phyloP scores from a whole-genome alignment of 2,888 invertebrate species.

The Callimorpha dominula region DNA sequence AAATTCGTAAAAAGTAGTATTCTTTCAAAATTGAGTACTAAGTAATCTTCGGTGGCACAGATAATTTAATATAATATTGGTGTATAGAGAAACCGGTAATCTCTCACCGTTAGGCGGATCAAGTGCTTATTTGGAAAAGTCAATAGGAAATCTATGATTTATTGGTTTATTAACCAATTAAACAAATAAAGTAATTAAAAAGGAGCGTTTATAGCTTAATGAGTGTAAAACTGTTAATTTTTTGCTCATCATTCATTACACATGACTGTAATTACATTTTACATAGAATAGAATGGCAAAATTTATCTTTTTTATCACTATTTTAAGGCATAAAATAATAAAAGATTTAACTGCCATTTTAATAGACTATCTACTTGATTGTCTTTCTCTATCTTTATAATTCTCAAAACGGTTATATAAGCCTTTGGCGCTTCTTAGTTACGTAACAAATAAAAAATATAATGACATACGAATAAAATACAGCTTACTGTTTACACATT shows the following conservation, averaged over 20 bases:
- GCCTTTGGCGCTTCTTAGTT: constrained; percentile 39
- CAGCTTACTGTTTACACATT: constrained; percentile 66
- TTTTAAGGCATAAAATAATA: background rate
- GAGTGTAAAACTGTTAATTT: too few species aligned
- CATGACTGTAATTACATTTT: too few species aligned
- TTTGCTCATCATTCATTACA: too few species aligned
- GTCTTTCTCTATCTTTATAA: background rate
- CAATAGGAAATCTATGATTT: too few species aligned
- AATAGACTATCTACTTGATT: background rate
- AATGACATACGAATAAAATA: constrained; percentile 65
- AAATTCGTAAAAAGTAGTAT: background rate
- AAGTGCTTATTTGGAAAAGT: too few species aligned
- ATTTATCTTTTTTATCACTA: background rate
- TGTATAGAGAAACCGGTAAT: too few species aligned
- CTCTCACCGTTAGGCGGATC: too few species aligned
- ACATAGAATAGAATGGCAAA: background rate
- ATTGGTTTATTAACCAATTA: too few species aligned
- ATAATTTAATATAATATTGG: background rate
- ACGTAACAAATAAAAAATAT: constrained; percentile 49
- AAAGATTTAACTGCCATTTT: background rate
- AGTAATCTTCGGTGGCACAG: background rate
- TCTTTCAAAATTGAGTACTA: background rate
- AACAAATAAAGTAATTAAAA: too few species aligned
- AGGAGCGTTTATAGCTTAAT: too few species aligned
- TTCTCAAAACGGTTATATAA: constrained; percentile 23